A percentile compares a stretch with the other conserved stretches of the same genome.
Conservation (phyloP, 2,113 vertebrate species). For the Nymphicus hollandicus region DNA sequence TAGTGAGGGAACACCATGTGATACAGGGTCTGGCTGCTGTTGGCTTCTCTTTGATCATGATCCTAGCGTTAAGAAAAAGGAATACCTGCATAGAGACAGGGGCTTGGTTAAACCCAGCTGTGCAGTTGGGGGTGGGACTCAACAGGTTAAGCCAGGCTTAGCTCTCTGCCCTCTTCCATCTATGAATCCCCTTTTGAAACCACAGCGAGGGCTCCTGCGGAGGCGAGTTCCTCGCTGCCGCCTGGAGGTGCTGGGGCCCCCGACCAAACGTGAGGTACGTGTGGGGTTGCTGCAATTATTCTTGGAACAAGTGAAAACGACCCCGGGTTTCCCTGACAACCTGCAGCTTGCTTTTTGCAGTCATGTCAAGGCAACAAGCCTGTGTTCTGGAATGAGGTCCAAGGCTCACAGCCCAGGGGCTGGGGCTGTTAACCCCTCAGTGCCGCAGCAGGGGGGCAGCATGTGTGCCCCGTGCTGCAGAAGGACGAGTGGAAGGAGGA, state of each 20-base stretch:
- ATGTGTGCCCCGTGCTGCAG: fast-evolving
- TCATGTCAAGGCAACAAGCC: neutral
- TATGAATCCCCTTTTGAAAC: neutral
- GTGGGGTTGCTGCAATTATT: neutral
- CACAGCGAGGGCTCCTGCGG: fast-evolving
- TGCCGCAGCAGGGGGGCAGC: fast-evolving
- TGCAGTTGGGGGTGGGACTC: neutral
- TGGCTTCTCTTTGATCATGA: neutral
- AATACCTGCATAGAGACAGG: neutral
- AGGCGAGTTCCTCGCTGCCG: neutral
- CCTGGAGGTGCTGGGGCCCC: neutral
- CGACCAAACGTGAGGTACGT: fast-evolving
- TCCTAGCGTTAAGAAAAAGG: neutral
- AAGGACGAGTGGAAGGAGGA: fast-evolving
- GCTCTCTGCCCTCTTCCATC: neutral
- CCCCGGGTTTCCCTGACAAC: neutral
- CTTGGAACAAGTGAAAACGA: neutral
- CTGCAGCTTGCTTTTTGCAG: neutral
- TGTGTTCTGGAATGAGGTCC: neutral
- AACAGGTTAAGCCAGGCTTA: neutral
- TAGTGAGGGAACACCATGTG: neutral
- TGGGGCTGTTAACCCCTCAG: neutral
- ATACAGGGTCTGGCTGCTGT: neutral
- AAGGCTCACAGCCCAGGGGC: neutral
- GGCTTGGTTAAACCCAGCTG: neutral